Percentiles rank a stretch among this genome's conserved stretches.
Evolutionary conservation across 2,113 vertebrate species (phyloP).

Genomic region (Nesoenas mayeri): DNA sequence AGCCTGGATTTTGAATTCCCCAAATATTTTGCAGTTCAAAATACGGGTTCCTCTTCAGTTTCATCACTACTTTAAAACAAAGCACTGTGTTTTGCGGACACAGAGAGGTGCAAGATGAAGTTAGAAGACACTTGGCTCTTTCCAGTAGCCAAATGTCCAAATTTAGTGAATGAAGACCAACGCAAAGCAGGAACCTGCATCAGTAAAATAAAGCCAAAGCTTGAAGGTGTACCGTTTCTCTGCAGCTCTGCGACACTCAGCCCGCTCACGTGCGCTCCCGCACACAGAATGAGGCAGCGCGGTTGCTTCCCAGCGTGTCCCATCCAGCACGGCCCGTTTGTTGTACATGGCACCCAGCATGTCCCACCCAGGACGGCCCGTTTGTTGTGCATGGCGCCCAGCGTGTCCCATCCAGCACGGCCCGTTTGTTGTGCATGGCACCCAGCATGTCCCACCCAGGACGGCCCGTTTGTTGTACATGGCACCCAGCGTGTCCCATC

Average conservation of each 20-base stretch:
- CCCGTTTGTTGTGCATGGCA: no score
- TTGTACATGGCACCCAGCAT: not conserved
- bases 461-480: no score
- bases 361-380: no score
- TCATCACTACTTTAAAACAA: not conserved
- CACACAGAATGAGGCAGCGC: not conserved
- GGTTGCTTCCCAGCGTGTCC: not conserved
- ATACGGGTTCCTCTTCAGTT: not conserved
- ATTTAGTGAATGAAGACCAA: constrained; percentile 42
- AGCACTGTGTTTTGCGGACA: not conserved
- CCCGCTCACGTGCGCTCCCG: not conserved
- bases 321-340: no score
- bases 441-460: not conserved
- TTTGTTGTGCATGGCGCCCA: not conserved
- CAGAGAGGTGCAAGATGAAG: not conserved
- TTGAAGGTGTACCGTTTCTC: not conserved
- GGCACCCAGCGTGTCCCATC: not conserved
- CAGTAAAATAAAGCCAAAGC: not conserved
- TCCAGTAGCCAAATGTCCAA: not conserved
- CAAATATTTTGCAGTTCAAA: not conserved
- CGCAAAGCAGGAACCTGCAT: constrained; percentile 3
- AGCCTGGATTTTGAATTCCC: not conserved
- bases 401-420: not conserved
- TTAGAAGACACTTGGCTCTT: not conserved
- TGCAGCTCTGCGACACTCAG: not conserved